These are phyloP conservation scores for Hemiprocne comata DNA, from an alignment of 2,113 vertebrate species.

Conservation along the genomic window DNA sequence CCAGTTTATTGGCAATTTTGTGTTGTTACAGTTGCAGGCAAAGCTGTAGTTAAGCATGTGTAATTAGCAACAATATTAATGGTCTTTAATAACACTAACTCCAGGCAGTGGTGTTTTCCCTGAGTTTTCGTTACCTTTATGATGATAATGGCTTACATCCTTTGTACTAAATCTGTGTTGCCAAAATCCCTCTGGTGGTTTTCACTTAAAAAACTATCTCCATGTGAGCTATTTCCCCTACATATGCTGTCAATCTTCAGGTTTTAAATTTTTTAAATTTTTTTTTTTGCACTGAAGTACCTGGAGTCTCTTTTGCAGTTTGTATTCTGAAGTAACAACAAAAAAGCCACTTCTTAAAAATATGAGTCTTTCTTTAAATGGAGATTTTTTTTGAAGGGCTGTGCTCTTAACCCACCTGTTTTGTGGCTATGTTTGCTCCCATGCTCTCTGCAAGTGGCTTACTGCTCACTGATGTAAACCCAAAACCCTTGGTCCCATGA, in stretches of 20 bases:
- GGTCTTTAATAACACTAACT: not conserved
- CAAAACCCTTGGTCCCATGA: not conserved
- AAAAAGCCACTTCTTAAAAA: not conserved
- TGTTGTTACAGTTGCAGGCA: not conserved
- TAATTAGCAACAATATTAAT: constrained; percentile 38
- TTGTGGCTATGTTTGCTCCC: not conserved
- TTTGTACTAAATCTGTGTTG: not conserved
- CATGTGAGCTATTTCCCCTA: not conserved
- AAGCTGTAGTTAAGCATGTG: not conserved
- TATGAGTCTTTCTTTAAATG: not conserved
- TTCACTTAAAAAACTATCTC: not conserved
- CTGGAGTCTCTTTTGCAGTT: not conserved
- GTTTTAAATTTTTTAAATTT: not conserved
- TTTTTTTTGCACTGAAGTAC: not conserved
- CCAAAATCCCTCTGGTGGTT: constrained; percentile 16
- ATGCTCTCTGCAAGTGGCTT: not conserved
- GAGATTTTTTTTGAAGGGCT: not conserved
- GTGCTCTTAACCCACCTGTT: not conserved
- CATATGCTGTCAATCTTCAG: not conserved
- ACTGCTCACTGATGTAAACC: not conserved
- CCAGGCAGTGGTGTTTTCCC: constrained; percentile 12
- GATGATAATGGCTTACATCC: constrained; percentile 4
- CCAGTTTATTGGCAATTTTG: not conserved
- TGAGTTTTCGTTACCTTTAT: not conserved
- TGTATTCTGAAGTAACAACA: not conserved